Evolutionary conservation across 2,888 invertebrate species (phyloP).

Genomic region (Dromius quadrimaculatus): DNA sequence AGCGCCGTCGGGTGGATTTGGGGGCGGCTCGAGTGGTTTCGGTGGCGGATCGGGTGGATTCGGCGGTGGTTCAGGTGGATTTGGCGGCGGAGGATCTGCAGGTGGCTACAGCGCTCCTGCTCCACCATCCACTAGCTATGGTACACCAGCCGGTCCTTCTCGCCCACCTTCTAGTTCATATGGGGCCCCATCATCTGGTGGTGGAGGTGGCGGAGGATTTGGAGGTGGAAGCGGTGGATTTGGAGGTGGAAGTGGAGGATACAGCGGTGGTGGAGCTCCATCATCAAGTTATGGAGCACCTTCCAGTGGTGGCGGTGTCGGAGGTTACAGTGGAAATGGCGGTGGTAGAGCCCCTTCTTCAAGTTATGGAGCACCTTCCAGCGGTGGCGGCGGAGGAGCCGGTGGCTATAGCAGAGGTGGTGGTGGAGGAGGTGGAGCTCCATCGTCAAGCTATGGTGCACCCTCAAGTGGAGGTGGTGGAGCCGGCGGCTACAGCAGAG

Average conservation of each 20-base stretch:
- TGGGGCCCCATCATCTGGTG: conserved; percentile 63
- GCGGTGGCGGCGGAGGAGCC: conserved; percentile 54
- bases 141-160: conserved; percentile 57
- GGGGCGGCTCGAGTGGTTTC: conserved; percentile 58
- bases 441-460: conserved; percentile 50
- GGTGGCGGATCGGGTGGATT: conserved; percentile 64
- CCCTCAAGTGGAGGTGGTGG: conserved; percentile 19
- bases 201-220: conserved; percentile 64
- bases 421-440: conserved; percentile 53
- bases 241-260: conserved; percentile 54
- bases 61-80: conserved; percentile 60
- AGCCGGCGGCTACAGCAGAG: conserved; percentile 55
- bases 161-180: conserved; percentile 58
- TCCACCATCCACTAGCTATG: conserved; percentile 54
- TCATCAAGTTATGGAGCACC: too few relatives aligned
- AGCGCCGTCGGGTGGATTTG: conserved; percentile 55
- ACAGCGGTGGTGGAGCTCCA: conserved; percentile 52
- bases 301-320: conserved; percentile 57
- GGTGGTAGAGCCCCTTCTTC: conserved; percentile 61
- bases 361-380: conserved; percentile 61
- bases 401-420: conserved; percentile 51
- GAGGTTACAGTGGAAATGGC: conserved; percentile 59
- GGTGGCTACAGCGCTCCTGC: conserved; percentile 62
- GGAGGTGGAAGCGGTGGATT: conserved; percentile 63
- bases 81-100: conserved; percentile 57